Conservation (phyloP, 2,888 invertebrate genomes). For the Cephus rjabovi region DNA sequence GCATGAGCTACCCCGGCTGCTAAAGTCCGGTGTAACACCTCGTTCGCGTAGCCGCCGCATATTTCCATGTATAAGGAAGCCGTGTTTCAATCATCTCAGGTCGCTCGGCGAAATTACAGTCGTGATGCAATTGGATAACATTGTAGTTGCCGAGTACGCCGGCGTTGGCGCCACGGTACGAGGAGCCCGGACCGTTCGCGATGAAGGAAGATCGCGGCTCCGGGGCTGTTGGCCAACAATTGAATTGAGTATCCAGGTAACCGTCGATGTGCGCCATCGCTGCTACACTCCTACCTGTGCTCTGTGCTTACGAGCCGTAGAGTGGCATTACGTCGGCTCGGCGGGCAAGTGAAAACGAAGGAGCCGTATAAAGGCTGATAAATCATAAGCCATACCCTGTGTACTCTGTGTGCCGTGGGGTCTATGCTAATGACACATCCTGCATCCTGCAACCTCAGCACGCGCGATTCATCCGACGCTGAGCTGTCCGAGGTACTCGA, state of each 20-base stretch:
- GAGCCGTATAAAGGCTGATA: slow-evolving; percentile 37
- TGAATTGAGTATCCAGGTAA: slow-evolving; percentile 34
- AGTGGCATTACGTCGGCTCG: slow-evolving; percentile 36
- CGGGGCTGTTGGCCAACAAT: slow-evolving; percentile 24
- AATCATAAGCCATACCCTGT: slow-evolving; percentile 54
- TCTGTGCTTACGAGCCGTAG: slow-evolving; percentile 32
- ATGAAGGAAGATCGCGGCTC: slow-evolving; percentile 7
- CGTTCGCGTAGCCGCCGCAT: slow-evolving; percentile 43
- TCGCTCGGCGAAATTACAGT: slow-evolving; percentile 14
- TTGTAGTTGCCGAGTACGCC: slow-evolving; percentile 30
- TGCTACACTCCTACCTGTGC: background rate
- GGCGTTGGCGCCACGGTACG: background rate
- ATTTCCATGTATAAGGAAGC: slow-evolving; percentile 49
- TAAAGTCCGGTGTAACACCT: slow-evolving; percentile 40
- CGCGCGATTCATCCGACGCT: slow-evolving; percentile 5
- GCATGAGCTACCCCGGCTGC: background rate
- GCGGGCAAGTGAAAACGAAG: slow-evolving; percentile 29
- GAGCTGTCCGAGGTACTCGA: background rate
- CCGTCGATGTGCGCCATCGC: background rate
- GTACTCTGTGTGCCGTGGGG: slow-evolving; percentile 21
- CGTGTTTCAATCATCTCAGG: slow-evolving; percentile 42
- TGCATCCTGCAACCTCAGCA: slow-evolving; percentile 45
- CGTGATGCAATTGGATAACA: slow-evolving; percentile 44
- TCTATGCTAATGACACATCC: slow-evolving; percentile 59
- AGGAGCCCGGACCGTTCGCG: background rate